Conservation (phyloP, 2,113 vertebrate species). For the Hylia prasina region DNA sequence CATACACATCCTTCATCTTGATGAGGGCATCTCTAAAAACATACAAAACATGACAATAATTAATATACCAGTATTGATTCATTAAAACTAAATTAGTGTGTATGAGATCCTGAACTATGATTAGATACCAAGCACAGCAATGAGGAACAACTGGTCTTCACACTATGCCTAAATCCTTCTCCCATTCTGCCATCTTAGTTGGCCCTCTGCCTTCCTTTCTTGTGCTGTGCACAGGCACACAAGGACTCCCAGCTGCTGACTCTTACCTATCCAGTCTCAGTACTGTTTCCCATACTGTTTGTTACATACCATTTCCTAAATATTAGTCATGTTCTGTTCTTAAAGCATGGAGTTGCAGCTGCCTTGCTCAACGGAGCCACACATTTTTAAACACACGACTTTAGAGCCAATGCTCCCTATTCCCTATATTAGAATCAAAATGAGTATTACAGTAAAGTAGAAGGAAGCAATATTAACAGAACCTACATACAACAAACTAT, state of each 20-base stretch:
- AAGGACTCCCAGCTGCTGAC: neutral
- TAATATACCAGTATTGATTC: neutral
- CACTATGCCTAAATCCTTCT: neutral
- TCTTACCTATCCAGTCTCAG: neutral
- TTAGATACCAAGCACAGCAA: neutral
- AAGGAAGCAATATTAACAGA: neutral
- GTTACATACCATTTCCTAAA: neutral
- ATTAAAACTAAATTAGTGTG: neutral
- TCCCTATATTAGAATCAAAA: neutral
- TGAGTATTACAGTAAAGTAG: neutral
- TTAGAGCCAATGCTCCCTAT: neutral
- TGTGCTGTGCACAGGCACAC: neutral
- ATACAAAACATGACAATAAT: neutral
- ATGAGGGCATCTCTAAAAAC: conserved; percentile 88
- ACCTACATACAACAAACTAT: neutral
- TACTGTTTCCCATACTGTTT: neutral
- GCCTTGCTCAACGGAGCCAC: neutral
- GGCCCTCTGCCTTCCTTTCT: neutral
- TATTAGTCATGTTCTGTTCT: neutral
- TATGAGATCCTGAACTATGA: neutral
- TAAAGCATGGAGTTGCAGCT: neutral
- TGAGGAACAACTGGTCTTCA: neutral
- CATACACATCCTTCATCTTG: conserved; percentile 99
- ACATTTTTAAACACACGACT: neutral
- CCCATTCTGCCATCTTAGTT: neutral